Evolutionary conservation across 2,888 invertebrate genomes (phyloP).

Genomic region (Mesorhabditis sp.): DNA sequence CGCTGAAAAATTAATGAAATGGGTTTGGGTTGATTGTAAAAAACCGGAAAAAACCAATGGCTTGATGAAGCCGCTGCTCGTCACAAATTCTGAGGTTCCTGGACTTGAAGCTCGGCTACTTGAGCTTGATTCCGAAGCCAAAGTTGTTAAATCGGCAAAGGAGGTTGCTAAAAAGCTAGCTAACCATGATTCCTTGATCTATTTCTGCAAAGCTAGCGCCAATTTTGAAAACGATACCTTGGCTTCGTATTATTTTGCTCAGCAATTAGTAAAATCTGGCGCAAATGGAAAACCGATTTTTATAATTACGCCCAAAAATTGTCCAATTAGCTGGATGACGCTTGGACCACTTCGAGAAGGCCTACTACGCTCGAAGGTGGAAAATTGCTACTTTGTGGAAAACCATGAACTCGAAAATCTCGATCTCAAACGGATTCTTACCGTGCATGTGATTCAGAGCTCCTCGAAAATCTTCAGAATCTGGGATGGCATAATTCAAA

Average conservation of each 20-base stretch:
- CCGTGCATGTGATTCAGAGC: background rate
- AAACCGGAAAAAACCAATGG: background rate
- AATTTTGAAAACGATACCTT: conserved; percentile 1
- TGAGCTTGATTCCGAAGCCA: background rate
- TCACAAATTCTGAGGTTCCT: background rate
- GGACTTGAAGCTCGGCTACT: background rate
- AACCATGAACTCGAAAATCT: background rate
- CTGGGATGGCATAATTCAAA: background rate
- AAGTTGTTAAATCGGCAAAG: background rate
- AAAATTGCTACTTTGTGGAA: background rate
- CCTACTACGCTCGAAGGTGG: background rate
- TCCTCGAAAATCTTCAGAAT: background rate
- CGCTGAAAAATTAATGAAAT: background rate
- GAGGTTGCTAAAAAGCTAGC: background rate
- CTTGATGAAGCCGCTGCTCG: background rate
- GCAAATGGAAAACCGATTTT: too few relatives aligned
- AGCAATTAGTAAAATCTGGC: too few relatives aligned
- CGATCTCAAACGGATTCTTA: background rate
- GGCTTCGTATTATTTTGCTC: background rate
- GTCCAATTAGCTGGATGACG: background rate
- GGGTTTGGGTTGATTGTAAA: background rate
- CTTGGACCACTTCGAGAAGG: conserved; percentile 6
- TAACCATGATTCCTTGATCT: background rate
- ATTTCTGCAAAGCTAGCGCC: background rate
- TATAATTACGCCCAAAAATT: background rate